Percentiles rank a stretch among this genome's conserved stretches.
Evolutionary conservation across 2,797 vertebrate genomes (phyloP).

Genomic region (Saguinus oedipus): DNA sequence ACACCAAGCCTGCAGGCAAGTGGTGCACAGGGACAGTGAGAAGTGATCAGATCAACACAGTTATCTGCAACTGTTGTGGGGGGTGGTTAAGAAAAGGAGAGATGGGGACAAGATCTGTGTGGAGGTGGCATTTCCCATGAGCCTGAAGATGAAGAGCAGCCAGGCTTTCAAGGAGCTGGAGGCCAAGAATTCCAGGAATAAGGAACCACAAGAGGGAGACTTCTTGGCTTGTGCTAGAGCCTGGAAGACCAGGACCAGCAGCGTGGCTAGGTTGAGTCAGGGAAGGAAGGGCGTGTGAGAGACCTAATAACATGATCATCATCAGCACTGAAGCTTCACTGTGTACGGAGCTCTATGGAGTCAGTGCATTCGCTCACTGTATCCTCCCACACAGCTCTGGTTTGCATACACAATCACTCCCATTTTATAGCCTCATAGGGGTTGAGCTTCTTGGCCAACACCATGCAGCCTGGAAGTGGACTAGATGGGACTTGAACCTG

Average conservation of each 20-base stretch:
- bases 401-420: not conserved
- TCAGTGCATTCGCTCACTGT: not conserved
- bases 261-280: not conserved
- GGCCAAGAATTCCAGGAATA: not conserved
- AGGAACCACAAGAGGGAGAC: not conserved
- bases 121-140: too few species aligned
- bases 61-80: not conserved
- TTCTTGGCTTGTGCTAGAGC: not conserved
- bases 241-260: not conserved
- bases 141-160: too few species aligned
- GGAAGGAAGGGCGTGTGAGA: not conserved
- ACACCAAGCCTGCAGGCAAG: not conserved
- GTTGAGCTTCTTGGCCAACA: not conserved
- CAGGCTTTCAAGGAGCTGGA: not conserved
- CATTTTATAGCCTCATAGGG: not conserved
- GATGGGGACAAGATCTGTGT: fast-evolving
- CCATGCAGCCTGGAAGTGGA: not conserved
- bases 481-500: not conserved
- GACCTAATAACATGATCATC: fast-evolving
- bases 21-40: too few species aligned
- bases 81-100: not conserved
- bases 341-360: not conserved
- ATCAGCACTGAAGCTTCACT: not conserved
- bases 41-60: too few species aligned
- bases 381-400: not conserved